A percentile compares a stretch with the other conserved stretches of the same genome.
These are phyloP conservation scores for Acronicta alni DNA, from an alignment of 2,888 invertebrate genomes.

Conservation along the genomic window DNA sequence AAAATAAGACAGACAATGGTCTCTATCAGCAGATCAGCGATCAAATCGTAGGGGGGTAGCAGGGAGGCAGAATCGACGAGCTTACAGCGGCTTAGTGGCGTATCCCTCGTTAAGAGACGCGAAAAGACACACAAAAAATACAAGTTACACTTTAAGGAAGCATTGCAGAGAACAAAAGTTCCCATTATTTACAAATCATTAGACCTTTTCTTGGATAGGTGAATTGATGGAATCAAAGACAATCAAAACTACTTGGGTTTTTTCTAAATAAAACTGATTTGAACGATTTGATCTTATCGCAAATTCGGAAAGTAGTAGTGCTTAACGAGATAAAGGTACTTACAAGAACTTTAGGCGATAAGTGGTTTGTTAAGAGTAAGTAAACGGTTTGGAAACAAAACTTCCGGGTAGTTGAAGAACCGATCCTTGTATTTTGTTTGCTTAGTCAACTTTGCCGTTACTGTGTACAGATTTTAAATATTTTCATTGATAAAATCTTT, in stretches of 20 bases:
- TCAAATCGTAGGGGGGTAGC: constrained; percentile 28
- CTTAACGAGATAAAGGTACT: constrained; percentile 20
- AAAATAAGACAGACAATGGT: constrained; percentile 47
- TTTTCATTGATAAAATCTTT: too few relatives aligned
- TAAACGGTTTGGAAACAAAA: constrained; percentile 14
- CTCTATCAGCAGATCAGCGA: constrained; percentile 55
- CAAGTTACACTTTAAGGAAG: constrained; percentile 25
- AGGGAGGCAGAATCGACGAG: constrained; percentile 45
- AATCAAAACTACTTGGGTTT: constrained; percentile 11
- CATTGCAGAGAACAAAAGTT: constrained; percentile 8
- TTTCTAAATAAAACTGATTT: constrained; percentile 23
- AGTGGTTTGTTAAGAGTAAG: constrained; percentile 9
- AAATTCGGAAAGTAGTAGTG: constrained; percentile 6
- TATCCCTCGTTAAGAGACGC: constrained; percentile 53
- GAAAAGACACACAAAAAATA: constrained; percentile 50
- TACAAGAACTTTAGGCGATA: constrained; percentile 14
- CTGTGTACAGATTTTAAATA: neutral
- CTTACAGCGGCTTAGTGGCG: constrained; percentile 53
- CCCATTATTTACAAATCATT: constrained; percentile 40
- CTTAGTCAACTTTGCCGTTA: neutral
- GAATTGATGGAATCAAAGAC: constrained; percentile 18
- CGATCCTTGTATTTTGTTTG: constrained; percentile 1
- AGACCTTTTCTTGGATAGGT: constrained; percentile 30
- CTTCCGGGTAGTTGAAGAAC: constrained; percentile 9
- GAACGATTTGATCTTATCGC: neutral